A percentile compares a stretch with the other conserved stretches of the same genome.
Conservation (phyloP, 1,140 invertebrate species). For the Panonychus citri region DNA sequence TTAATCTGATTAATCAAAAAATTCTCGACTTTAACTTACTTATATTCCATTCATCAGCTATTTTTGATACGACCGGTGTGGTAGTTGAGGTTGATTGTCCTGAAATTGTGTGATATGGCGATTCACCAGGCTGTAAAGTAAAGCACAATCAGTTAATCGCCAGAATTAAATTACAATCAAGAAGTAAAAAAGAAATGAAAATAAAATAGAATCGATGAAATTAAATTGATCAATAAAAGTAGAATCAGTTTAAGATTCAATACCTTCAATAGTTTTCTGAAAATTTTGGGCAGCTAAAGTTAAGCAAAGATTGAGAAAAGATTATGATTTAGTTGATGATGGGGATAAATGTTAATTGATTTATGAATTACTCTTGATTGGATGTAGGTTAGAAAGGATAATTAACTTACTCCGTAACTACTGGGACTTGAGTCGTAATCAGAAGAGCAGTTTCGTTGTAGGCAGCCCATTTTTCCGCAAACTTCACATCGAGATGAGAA, state of each 20-base stretch:
- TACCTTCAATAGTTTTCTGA: background rate
- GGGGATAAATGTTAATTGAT: too few relatives aligned
- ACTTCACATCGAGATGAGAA: slow-evolving; percentile 20
- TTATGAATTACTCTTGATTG: too few relatives aligned
- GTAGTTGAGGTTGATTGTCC: background rate
- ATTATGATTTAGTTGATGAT: too few relatives aligned
- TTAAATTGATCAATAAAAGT: background rate
- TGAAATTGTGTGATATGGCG: background rate
- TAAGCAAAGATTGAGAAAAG: too few relatives aligned
- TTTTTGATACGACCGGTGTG: background rate
- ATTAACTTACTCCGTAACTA: too few relatives aligned
- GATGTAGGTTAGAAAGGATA: too few relatives aligned
- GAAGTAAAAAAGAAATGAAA: too few relatives aligned
- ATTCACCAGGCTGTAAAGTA: background rate
- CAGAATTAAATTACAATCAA: too few relatives aligned
- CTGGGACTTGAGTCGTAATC: background rate
- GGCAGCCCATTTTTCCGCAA: background rate
- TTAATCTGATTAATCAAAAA: background rate
- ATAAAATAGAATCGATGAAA: background rate
- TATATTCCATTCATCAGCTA: slow-evolving; percentile 1
- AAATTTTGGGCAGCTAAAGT: background rate
- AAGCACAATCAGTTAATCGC: background rate
- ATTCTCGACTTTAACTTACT: background rate
- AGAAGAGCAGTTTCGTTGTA: background rate
- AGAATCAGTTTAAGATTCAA: background rate